These are phyloP conservation scores for Ptilodon capucinus DNA, from an alignment of 2,888 invertebrate genomes.

Conservation along the genomic window DNA sequence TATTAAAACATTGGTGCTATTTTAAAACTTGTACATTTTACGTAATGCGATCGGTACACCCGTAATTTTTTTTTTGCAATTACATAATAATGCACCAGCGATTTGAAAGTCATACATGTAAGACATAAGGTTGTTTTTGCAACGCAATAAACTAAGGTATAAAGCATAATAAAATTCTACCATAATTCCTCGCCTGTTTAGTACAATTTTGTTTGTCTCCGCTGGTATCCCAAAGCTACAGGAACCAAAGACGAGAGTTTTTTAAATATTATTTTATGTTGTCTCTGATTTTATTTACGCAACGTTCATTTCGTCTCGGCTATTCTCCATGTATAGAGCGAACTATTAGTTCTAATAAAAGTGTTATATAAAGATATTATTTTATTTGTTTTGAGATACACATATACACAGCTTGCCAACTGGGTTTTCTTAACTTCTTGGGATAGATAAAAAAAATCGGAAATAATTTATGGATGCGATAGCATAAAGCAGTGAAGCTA, in stretches of 20 bases:
- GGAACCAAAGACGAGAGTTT: slow-evolving; percentile 66
- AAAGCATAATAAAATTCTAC: slow-evolving; percentile 25
- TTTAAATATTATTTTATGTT: slow-evolving; percentile 41
- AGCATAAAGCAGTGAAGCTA: too few relatives aligned
- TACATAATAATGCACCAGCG: slow-evolving; percentile 59
- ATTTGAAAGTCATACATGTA: slow-evolving; percentile 57
- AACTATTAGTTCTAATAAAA: slow-evolving; percentile 33
- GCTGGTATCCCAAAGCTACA: slow-evolving; percentile 56
- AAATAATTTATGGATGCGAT: too few relatives aligned
- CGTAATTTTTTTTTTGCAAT: slow-evolving; percentile 37
- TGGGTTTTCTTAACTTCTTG: too few relatives aligned
- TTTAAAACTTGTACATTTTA: slow-evolving; percentile 59
- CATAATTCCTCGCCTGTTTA: slow-evolving; percentile 55
- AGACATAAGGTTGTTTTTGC: slow-evolving; percentile 43
- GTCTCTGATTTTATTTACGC: slow-evolving; percentile 36
- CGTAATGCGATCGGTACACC: slow-evolving; percentile 42
- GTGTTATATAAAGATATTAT: slow-evolving; percentile 28
- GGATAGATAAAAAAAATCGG: too few relatives aligned
- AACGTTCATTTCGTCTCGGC: slow-evolving; percentile 50
- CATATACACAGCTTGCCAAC: neutral
- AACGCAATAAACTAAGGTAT: slow-evolving; percentile 47
- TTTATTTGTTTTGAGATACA: neutral
- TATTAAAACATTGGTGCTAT: slow-evolving; percentile 79
- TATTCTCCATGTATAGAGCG: slow-evolving; percentile 37
- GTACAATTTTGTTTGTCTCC: slow-evolving; percentile 57